phyloP scores from a whole-genome alignment of 2,888 invertebrate genomes.

The Agriotes lineatus region DNA sequence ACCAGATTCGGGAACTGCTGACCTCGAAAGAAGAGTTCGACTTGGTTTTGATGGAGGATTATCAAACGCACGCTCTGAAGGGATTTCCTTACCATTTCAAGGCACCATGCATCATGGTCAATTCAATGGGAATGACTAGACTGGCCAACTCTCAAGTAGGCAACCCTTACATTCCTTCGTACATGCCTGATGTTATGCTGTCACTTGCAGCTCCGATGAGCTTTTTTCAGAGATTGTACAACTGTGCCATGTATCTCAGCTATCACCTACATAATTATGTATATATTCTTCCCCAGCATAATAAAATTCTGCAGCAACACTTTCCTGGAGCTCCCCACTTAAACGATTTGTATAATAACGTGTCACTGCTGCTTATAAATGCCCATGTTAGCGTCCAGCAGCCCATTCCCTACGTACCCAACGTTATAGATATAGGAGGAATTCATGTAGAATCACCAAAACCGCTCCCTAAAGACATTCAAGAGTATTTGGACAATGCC shows the following conservation, averaged over 20 bases:
- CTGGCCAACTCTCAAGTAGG: slow-evolving; percentile 66
- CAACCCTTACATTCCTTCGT: slow-evolving; percentile 64
- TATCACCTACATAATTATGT: slow-evolving; percentile 14
- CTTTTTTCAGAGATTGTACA: slow-evolving; percentile 38
- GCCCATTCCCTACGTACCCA: slow-evolving; percentile 45
- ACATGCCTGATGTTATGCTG: slow-evolving; percentile 64
- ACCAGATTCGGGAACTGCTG: slow-evolving; percentile 40
- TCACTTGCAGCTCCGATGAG: slow-evolving; percentile 17
- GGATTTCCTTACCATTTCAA: slow-evolving; percentile 59
- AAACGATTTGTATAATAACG: slow-evolving; percentile 44
- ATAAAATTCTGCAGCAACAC: slow-evolving; percentile 40
- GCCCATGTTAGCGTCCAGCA: slow-evolving; percentile 40
- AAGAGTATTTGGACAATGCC: slow-evolving; percentile 56
- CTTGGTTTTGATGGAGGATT: slow-evolving; percentile 62
- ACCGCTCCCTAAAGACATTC: slow-evolving; percentile 50
- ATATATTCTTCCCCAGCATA: slow-evolving; percentile 35
- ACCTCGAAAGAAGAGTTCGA: slow-evolving; percentile 56
- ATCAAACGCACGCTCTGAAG: slow-evolving; percentile 64
- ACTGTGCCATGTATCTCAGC: slow-evolving; percentile 10
- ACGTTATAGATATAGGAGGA: slow-evolving; percentile 49
- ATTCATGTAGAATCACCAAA: slow-evolving; percentile 44
- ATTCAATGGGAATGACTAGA: slow-evolving; percentile 60
- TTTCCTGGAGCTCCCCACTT: slow-evolving; percentile 44
- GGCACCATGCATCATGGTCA: slow-evolving; percentile 55
- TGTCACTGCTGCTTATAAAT: slow-evolving; percentile 46